These are phyloP conservation scores for Uropetala carovei DNA, from an alignment of 2,888 invertebrate species.

Conservation along the genomic window DNA sequence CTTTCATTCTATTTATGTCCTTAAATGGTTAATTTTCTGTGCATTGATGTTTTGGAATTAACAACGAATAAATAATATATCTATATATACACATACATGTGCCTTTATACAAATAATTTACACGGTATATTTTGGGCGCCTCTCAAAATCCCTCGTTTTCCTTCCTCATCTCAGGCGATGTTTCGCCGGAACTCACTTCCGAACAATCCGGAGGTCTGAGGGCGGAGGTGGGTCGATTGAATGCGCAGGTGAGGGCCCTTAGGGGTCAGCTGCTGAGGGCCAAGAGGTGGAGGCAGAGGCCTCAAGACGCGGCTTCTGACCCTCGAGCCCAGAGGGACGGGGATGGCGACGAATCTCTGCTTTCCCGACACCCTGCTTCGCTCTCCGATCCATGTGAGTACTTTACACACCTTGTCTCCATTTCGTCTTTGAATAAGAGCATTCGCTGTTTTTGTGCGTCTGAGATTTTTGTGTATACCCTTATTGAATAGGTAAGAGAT, in stretches of 20 bases:
- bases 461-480: too few species aligned
- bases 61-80: too few species aligned
- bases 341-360: conserved; percentile 33
- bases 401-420: too few species aligned
- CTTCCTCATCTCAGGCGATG: background rate
- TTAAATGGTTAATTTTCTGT: too few species aligned
- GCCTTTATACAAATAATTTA: too few species aligned
- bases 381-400: conserved; percentile 51
- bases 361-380: conserved; percentile 41
- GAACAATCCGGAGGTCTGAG: conserved; percentile 39
- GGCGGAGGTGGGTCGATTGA: conserved; percentile 80
- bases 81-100: too few species aligned
- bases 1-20: too few species aligned
- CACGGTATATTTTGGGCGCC: too few species aligned
- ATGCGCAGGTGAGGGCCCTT: conserved; percentile 80
- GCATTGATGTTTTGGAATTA: too few species aligned
- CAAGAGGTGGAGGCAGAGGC: conserved; percentile 65
- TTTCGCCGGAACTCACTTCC: background rate
- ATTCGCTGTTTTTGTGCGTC: too few species aligned
- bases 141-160: background rate
- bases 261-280: conserved; percentile 77
- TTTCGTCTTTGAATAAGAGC: too few species aligned
- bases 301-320: background rate
- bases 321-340: conserved; percentile 3
- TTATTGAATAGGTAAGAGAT: too few species aligned